Base-by-base conservation (phyloP, 2,113 vertebrate genomes). In the Nettapus auritus region DNA sequence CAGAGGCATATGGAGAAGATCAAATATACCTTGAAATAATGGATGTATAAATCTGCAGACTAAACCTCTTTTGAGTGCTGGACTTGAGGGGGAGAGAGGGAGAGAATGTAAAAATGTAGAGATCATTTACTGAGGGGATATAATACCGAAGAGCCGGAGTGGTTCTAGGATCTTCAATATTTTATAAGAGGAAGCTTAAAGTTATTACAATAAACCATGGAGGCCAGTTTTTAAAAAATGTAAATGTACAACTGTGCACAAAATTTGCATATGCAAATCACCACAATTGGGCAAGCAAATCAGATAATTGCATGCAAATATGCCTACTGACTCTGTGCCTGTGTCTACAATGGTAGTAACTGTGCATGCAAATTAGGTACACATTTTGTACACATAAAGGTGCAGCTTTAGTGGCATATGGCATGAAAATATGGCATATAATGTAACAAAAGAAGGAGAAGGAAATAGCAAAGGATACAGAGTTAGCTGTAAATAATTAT, bases 231-330 rank as follows among this genome's bases (percentile, higher is more conserved):
- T 94, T 29, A 21, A 93, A 97, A 95, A 82, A 96, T 90, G 92
- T 95, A 94, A 95, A 97, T 94, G 90, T 90, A 82, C 96, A 95
- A 97, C 94, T 95, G 94, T 96, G 93, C 88, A 92, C 83, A 90
- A 81, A 85, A 96, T 96, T 88, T 96, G 75, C 94, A 95, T 96
- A 97, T 96, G 94, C 94, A 96, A 91, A 97, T 95, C 84, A 79
- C 2, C 62, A 63, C 93, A 93, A 93, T 69, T 94, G 96, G 96
- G 96, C 96, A 96, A 95, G 96, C 95, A 97, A 95, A 97, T 97
- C 94, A 94, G 96, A 94, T 95, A 97, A 97, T 93, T 96, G 94
- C 93, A 96, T 97, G 96, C 96, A 96, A 97, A 97, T 96, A 93
- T 95, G 86, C 93, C 90, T 94, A 82, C 96, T 97, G 92, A 86